These are phyloP conservation scores for Hemibagrus wyckioides DNA, from an alignment of 2,113 vertebrate species.

Conservation along the genomic window DNA sequence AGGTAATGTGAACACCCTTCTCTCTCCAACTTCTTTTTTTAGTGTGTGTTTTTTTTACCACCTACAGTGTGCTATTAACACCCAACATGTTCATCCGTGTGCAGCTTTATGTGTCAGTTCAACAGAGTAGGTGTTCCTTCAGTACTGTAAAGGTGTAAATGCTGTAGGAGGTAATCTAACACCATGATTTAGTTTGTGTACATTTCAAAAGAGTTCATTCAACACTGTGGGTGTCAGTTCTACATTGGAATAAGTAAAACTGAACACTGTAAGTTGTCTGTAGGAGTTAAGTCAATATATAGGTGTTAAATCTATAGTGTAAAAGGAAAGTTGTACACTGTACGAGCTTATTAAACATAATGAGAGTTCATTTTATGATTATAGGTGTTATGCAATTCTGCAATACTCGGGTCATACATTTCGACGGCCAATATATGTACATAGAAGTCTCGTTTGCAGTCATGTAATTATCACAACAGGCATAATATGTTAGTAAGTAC, in stretches of 20 bases:
- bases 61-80: neutral
- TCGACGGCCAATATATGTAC: neutral
- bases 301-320: neutral
- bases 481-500: neutral
- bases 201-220: neutral
- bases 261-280: neutral
- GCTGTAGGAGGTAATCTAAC: neutral
- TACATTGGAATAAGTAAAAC: neutral
- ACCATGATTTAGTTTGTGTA: neutral
- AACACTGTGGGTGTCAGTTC: neutral
- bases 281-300: neutral
- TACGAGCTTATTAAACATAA: neutral
- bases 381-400: neutral
- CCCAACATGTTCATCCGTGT: neutral
- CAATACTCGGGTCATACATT: neutral
- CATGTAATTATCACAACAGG: neutral
- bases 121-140: neutral
- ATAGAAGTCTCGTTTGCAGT: neutral
- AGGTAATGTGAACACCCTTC: constrained; percentile 31
- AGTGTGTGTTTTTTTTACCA: neutral
- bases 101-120: neutral
- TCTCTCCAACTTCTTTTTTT: neutral
- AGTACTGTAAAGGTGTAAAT: neutral
- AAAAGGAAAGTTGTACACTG: neutral
- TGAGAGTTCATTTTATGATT: neutral